phyloP scores from a whole-genome alignment of 2,797 vertebrate species.

The Aythya fuligula region DNA sequence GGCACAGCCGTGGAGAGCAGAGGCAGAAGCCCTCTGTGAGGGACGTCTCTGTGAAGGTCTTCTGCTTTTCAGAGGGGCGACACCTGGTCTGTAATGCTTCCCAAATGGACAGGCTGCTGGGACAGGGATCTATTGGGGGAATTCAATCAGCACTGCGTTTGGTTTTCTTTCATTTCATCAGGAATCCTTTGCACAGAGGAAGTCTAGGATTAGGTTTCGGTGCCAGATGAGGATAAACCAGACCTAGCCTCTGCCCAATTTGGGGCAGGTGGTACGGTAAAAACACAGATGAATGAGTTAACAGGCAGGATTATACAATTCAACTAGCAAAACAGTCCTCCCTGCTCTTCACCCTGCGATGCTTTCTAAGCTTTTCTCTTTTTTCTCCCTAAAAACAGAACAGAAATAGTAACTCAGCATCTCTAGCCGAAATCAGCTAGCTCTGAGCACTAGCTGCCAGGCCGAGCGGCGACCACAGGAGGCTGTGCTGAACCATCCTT shows the following conservation, averaged over 20 bases:
- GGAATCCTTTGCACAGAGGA: background rate
- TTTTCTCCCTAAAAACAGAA: background rate
- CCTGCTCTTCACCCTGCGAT: background rate
- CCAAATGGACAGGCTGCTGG: background rate
- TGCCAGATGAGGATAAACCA: background rate
- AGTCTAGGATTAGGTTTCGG: background rate
- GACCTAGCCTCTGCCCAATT: background rate
- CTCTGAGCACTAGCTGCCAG: accelerated
- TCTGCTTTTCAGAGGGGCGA: background rate
- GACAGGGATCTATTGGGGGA: background rate
- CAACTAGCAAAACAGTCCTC: background rate
- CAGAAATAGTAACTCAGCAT: background rate
- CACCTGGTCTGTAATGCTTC: background rate
- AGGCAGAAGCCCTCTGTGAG: background rate
- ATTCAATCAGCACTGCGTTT: background rate
- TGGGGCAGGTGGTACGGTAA: background rate
- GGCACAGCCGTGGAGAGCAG: background rate
- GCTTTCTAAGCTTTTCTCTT: background rate
- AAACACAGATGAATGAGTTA: background rate
- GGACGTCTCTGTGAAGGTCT: background rate
- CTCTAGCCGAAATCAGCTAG: background rate
- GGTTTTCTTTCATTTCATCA: background rate
- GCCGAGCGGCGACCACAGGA: background rate
- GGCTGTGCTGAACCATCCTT: background rate
- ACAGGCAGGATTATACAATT: background rate